phyloP scores from a whole-genome alignment of 1,140 invertebrate genomes.

The Uloborus diversus region DNA sequence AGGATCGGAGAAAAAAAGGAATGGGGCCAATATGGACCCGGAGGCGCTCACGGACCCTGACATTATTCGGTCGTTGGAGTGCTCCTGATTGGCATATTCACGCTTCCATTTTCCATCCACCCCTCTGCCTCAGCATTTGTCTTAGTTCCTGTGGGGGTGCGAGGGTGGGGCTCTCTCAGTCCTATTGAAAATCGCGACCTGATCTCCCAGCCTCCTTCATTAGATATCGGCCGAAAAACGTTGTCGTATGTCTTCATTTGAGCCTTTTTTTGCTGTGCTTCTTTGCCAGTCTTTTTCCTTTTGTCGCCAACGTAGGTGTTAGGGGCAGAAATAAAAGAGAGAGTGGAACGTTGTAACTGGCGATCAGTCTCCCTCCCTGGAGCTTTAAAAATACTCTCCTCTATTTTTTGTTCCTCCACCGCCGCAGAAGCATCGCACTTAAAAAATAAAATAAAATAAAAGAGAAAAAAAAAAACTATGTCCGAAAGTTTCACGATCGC shows the following conservation, averaged over 20 bases:
- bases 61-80: slow-evolving; percentile 42
- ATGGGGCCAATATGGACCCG: not conserved
- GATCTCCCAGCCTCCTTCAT: slow-evolving; percentile 18
- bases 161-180: slow-evolving; percentile 28
- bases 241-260: slow-evolving; percentile 55
- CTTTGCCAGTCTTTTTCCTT: slow-evolving; percentile 10
- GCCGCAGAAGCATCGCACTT: too few species aligned
- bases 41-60: not conserved
- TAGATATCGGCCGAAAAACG: slow-evolving; percentile 52
- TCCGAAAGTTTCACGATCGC: slow-evolving; percentile 9
- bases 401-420: not conserved
- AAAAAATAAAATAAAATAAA: slow-evolving; percentile 48
- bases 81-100: slow-evolving; percentile 41
- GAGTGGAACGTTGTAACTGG: slow-evolving; percentile 46
- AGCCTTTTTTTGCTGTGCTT: not conserved
- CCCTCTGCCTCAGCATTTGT: slow-evolving; percentile 29
- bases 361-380: slow-evolving; percentile 47
- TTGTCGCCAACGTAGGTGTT: slow-evolving; percentile 51
- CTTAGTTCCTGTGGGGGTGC: slow-evolving; percentile 22
- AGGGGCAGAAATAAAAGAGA: slow-evolving; percentile 10
- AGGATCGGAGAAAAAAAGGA: not conserved
- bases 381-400: slow-evolving; percentile 53
- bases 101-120: slow-evolving; percentile 12
- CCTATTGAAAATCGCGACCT: slow-evolving; percentile 32
- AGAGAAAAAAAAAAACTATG: not conserved